Conservation (phyloP, 2,797 vertebrate genomes). For the Apodemus agrarius region DNA sequence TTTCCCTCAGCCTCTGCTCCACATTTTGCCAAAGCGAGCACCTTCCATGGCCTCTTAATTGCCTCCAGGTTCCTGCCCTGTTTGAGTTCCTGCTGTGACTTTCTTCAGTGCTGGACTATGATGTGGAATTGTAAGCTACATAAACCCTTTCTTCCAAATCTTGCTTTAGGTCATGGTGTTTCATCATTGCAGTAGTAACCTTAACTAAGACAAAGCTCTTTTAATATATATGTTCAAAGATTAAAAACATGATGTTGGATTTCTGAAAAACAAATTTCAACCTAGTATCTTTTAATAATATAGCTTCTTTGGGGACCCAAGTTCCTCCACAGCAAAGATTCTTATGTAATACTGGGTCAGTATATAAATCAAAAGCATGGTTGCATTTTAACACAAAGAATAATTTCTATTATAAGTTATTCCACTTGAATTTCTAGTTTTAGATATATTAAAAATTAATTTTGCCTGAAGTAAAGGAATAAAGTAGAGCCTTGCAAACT, state of each 20-base stretch:
- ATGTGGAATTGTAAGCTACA: not conserved
- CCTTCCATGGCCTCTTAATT: not conserved
- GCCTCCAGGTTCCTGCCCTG: not conserved
- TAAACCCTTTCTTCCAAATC: not conserved
- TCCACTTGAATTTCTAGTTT: slow-evolving; percentile 2
- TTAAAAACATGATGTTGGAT: not conserved
- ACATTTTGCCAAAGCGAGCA: too few species aligned
- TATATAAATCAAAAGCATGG: not conserved
- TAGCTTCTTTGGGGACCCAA: not conserved
- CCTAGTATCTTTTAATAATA: not conserved
- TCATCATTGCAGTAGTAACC: not conserved
- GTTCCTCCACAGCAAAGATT: not conserved
- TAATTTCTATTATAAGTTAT: not conserved
- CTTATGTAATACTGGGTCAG: not conserved
- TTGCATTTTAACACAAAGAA: not conserved
- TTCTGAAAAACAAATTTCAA: slow-evolving; percentile 23
- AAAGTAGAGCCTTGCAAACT: not conserved
- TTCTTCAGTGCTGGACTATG: not conserved
- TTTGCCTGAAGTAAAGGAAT: not conserved
- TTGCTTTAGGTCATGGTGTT: not conserved
- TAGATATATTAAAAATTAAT: not conserved
- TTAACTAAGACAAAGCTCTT: not conserved
- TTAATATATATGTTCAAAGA: not conserved
- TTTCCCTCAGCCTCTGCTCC: too few species aligned
- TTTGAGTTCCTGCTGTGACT: not conserved